Evolutionary conservation across 2,888 invertebrate genomes (phyloP).

Genomic region (Girardia tigrina): DNA sequence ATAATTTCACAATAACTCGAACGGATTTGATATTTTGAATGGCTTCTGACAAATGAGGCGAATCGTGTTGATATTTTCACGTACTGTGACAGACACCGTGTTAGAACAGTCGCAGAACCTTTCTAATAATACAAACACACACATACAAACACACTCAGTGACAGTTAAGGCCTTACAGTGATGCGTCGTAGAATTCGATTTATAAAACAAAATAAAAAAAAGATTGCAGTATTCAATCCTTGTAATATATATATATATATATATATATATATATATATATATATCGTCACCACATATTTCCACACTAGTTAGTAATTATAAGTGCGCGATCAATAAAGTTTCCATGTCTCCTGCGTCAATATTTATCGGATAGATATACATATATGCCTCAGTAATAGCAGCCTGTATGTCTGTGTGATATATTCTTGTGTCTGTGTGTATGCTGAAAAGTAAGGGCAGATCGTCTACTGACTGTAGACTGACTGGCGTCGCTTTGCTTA

Average conservation of each 20-base stretch:
- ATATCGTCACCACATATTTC: conserved; percentile 18
- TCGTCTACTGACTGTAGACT: conserved; percentile 5
- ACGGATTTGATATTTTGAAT: neutral
- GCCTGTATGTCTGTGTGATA: neutral
- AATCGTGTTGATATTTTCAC: conserved; percentile 18
- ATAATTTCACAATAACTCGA: conserved; percentile 23
- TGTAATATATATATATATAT: too few relatives aligned
- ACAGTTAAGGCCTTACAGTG: neutral
- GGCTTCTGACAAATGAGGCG: conserved; percentile 23
- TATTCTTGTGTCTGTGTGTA: neutral
- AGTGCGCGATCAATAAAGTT: conserved; percentile 23
- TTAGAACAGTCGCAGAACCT: neutral
- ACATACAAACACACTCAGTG: conserved; percentile 8
- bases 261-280: too few relatives aligned
- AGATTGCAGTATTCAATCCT: conserved; percentile 13
- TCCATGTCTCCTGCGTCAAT: conserved; percentile 23
- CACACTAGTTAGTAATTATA: conserved; percentile 9
- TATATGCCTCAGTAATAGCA: neutral
- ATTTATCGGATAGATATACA: conserved; percentile 23
- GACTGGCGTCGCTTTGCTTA: conserved; percentile 18
- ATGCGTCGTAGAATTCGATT: conserved; percentile 23
- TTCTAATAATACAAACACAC: neutral
- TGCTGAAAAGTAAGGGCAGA: neutral
- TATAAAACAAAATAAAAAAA: neutral
- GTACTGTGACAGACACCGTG: neutral